phyloP scores from a whole-genome alignment of 2,888 invertebrate genomes.

The Melanargia galathea region DNA sequence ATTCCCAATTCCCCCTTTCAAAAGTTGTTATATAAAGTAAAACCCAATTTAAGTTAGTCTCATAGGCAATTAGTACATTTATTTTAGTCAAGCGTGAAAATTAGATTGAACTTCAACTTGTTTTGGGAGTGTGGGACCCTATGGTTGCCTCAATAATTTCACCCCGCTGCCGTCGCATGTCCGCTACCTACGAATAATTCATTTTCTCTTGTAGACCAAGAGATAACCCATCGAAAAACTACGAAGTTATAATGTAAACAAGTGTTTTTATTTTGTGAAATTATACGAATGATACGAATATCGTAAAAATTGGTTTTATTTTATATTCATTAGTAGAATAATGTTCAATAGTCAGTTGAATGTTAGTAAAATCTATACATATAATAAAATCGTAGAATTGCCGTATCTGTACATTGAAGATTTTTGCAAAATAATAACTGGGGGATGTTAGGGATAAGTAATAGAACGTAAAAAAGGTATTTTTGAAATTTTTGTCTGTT shows the following conservation, averaged over 20 bases:
- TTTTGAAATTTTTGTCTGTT: too few relatives aligned
- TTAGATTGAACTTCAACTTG: slow-evolving; percentile 31
- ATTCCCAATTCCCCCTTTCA: slow-evolving; percentile 9
- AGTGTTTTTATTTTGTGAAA: background rate
- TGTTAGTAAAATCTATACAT: too few relatives aligned
- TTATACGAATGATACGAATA: too few relatives aligned
- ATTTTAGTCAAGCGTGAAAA: slow-evolving; percentile 33
- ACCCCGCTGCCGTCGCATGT: slow-evolving; percentile 69
- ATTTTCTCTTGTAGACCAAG: slow-evolving; percentile 59
- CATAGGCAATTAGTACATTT: slow-evolving; percentile 31
- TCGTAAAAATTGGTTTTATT: too few relatives aligned
- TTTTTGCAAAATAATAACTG: too few relatives aligned
- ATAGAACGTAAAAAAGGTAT: too few relatives aligned
- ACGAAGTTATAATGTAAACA: too few relatives aligned
- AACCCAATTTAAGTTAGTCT: slow-evolving; percentile 31
- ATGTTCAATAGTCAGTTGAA: too few relatives aligned
- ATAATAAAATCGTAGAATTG: too few relatives aligned
- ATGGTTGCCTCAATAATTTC: slow-evolving; percentile 61
- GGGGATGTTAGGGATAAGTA: too few relatives aligned
- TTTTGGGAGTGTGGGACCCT: slow-evolving; percentile 43
- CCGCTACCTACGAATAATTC: slow-evolving; percentile 74
- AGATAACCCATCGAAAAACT: slow-evolving; percentile 3
- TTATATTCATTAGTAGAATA: too few relatives aligned
- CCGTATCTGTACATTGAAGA: too few relatives aligned
- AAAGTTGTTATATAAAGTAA: slow-evolving; percentile 14